Evolutionary conservation across 2,113 vertebrate species (phyloP), one percentile per base, ranked within the genome.

Genomic region (Cyrtonyx montezumae): DNA sequence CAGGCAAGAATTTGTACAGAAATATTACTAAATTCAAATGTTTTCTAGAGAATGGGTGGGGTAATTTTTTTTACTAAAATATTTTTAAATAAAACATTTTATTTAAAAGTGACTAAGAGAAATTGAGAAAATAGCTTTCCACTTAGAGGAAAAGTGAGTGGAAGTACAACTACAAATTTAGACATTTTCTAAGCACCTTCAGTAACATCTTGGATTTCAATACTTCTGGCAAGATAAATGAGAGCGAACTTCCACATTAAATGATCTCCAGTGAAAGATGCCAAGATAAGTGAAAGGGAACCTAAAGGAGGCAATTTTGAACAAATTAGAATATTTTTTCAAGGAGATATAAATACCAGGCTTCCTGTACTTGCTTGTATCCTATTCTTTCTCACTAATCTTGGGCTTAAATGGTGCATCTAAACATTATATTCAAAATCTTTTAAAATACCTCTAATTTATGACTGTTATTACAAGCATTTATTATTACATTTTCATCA

Each of bases 1-100:
- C 32, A 74, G 48, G 15, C 26, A 49, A n/a, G 25, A 4, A 68
- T 88, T 63, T 84, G 8, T 1, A 1, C 2, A 5, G 46, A 32
- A 28, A 67, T 75, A 30, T 36, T n/a, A 26, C 43, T n/a, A 51
- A 51, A 45, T 45, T 23, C 10, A 62, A 25, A 42, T 37, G 32
- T n/a, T 51, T n/a, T 58, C 3, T 48, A n/a, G 14, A 1, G 0
- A 55, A 65, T 2, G 5, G 5, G 3, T 11, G 9, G 8, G 3
- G 25, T 22, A 30, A 28, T 62, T 42, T 88, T 71, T 32, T 12
- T 37, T 62, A 40, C n/a, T 42, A n/a, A 19, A 55, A 46, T 13
- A 43, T 23, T 8, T 84, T 56, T 1, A 26, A 20, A 58, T 26
- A 32, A 73, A 80, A 7, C 5, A 37, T 17, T 0, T 70, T n/a